Evolutionary conservation across 2,888 invertebrate genomes (phyloP).

Genomic region (Eupithecia exiguata): DNA sequence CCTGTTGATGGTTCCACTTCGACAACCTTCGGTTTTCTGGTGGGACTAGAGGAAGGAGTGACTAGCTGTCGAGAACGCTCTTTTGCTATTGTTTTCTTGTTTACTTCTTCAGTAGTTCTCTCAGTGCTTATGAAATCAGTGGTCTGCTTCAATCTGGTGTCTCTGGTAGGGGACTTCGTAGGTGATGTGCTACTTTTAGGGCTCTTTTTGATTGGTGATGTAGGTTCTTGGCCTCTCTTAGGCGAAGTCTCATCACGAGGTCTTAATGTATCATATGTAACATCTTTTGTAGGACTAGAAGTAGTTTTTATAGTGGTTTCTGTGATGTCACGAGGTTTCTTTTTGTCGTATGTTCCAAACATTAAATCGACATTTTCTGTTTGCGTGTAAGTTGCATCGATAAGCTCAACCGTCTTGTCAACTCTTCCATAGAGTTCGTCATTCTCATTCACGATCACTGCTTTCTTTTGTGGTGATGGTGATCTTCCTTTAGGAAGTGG

Average conservation of each 20-base stretch:
- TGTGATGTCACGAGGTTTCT: slow-evolving; percentile 38
- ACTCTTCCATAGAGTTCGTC: slow-evolving; percentile 36
- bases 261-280: slow-evolving; percentile 47
- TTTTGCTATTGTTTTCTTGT: slow-evolving; percentile 56
- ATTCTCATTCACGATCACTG: slow-evolving; percentile 51
- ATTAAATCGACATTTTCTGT: slow-evolving; percentile 44
- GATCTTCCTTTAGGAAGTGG: slow-evolving; percentile 51
- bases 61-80: slow-evolving; percentile 69
- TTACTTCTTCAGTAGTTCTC: slow-evolving; percentile 60
- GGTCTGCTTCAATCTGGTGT: slow-evolving; percentile 59
- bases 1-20: slow-evolving; percentile 73
- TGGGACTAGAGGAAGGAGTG: slow-evolving; percentile 81
- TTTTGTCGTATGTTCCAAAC: slow-evolving; percentile 56
- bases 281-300: slow-evolving; percentile 44
- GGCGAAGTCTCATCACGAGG: slow-evolving; percentile 48
- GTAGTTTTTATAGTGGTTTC: slow-evolving; percentile 33
- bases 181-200: slow-evolving; percentile 53
- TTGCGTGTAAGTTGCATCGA: slow-evolving; percentile 23
- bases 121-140: slow-evolving; percentile 68
- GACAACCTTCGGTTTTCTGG: slow-evolving; percentile 65
- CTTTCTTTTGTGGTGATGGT: slow-evolving; percentile 60
- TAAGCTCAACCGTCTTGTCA: slow-evolving; percentile 43
- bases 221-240: slow-evolving; percentile 45
- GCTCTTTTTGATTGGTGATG: slow-evolving; percentile 50
- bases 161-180: slow-evolving; percentile 55